Evolutionary conservation across 2,888 invertebrate species (phyloP).

Genomic region (Clitarchus hookeri): DNA sequence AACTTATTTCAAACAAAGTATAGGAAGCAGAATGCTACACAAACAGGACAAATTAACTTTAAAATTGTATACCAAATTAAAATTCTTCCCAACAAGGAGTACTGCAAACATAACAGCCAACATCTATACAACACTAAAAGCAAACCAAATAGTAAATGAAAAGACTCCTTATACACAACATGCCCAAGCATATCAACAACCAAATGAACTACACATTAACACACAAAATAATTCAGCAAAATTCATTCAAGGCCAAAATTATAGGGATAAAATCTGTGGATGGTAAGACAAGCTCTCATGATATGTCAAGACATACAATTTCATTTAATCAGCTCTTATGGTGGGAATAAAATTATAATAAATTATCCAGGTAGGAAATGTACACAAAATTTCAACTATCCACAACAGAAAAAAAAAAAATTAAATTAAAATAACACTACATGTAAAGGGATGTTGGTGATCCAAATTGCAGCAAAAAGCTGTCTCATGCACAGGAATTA

Average conservation of each 20-base stretch:
- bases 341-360: too few species aligned
- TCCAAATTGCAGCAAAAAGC: not conserved
- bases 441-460: too few species aligned
- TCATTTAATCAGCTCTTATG: not conserved
- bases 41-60: not conserved
- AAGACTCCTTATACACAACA: not conserved
- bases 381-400: too few species aligned
- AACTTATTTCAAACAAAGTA: too few species aligned
- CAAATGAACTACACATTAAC: not conserved
- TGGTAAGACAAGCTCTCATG: conserved; percentile 35
- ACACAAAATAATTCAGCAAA: not conserved
- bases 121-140: not conserved
- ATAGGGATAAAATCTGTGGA: conserved; percentile 22
- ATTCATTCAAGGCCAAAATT: not conserved
- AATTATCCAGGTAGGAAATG: too few species aligned
- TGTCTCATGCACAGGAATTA: not conserved
- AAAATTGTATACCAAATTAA: not conserved
- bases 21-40: not conserved
- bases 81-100: not conserved
- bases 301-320: not conserved
- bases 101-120: not conserved
- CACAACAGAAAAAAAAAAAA: too few species aligned
- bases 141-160: not conserved
- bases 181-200: not conserved
- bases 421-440: too few species aligned